These are phyloP conservation scores for Leucoma salicis DNA, from an alignment of 2,888 invertebrate species.

Conservation along the genomic window DNA sequence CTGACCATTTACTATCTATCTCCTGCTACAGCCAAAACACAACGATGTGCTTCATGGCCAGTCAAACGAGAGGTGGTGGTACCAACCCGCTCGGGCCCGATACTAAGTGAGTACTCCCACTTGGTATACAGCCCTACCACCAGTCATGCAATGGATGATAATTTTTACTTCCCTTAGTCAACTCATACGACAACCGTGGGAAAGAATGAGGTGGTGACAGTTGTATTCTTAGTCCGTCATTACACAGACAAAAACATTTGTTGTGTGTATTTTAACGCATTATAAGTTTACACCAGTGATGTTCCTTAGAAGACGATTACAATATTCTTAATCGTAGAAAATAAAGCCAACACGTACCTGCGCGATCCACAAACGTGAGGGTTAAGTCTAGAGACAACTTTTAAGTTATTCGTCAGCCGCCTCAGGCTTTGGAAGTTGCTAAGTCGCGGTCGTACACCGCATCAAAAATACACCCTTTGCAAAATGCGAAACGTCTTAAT, in stretches of 20 bases:
- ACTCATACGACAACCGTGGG: not conserved
- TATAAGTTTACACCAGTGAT: too few relatives aligned
- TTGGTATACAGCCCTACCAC: too few relatives aligned
- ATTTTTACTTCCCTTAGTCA: too few relatives aligned
- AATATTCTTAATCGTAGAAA: conserved; percentile 34
- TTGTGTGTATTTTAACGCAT: too few relatives aligned
- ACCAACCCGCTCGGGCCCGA: too few relatives aligned
- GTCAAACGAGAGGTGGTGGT: too few relatives aligned
- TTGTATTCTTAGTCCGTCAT: not conserved
- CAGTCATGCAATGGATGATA: too few relatives aligned
- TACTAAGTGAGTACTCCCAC: too few relatives aligned
- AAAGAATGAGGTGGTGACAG: not conserved
- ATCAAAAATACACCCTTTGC: conserved; percentile 50
- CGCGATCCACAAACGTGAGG: conserved; percentile 34
- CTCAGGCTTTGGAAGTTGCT: conserved; percentile 41
- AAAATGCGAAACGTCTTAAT: conserved; percentile 34
- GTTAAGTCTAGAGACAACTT: conserved; percentile 41
- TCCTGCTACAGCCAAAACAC: too few relatives aligned
- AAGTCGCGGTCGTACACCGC: conserved; percentile 50
- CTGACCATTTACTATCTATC: too few relatives aligned
- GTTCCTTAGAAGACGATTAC: conserved; percentile 23
- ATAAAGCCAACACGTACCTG: conserved; percentile 43
- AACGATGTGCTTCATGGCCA: too few relatives aligned
- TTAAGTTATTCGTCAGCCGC: conserved; percentile 50
- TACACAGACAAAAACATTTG: not conserved